These are phyloP conservation scores for Atrina japonica DNA, from an alignment of 2,888 invertebrate species.

Conservation along the genomic window DNA sequence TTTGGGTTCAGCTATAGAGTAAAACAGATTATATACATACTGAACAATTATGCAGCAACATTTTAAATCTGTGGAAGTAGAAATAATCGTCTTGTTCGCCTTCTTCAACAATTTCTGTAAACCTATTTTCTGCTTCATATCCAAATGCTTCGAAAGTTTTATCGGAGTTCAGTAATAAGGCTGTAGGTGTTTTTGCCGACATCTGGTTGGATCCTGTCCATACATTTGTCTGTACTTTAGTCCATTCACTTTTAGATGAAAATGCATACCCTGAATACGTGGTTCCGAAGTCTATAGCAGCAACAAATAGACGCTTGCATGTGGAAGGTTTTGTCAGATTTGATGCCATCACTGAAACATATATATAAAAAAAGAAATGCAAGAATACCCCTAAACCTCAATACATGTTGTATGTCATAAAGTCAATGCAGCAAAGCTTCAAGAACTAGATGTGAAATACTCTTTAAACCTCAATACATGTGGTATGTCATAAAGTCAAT, in stretches of 20 bases:
- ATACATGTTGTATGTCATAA: too few species aligned
- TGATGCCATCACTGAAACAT: slow-evolving; percentile 13
- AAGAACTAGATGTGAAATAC: too few species aligned
- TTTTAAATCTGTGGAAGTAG: slow-evolving; percentile 35
- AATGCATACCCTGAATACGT: slow-evolving; percentile 36
- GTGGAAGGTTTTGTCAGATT: slow-evolving; percentile 14
- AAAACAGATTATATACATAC: too few species aligned
- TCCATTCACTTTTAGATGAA: slow-evolving; percentile 24
- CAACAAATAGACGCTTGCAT: slow-evolving; percentile 26
- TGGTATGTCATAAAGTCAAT: too few species aligned
- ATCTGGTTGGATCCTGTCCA: slow-evolving; percentile 21
- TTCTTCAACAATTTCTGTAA: slow-evolving; percentile 24
- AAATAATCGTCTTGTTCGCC: slow-evolving; percentile 15
- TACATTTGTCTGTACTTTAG: slow-evolving; percentile 24
- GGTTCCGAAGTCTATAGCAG: slow-evolving; percentile 38
- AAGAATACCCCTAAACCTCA: too few species aligned
- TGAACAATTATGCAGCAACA: slow-evolving; percentile 32
- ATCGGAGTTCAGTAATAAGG: slow-evolving; percentile 20
- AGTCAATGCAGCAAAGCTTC: too few species aligned
- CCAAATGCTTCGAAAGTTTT: slow-evolving; percentile 26
- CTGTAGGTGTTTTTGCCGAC: slow-evolving; percentile 31
- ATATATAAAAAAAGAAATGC: too few species aligned
- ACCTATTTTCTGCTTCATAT: slow-evolving; percentile 27
- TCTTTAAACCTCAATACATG: too few species aligned
- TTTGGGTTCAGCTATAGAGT: too few species aligned